Evolutionary conservation across 37 sponge, comb jelly and placozoan species (phyloP).

Genomic region (Halisarca cf. caerulea): DNA sequence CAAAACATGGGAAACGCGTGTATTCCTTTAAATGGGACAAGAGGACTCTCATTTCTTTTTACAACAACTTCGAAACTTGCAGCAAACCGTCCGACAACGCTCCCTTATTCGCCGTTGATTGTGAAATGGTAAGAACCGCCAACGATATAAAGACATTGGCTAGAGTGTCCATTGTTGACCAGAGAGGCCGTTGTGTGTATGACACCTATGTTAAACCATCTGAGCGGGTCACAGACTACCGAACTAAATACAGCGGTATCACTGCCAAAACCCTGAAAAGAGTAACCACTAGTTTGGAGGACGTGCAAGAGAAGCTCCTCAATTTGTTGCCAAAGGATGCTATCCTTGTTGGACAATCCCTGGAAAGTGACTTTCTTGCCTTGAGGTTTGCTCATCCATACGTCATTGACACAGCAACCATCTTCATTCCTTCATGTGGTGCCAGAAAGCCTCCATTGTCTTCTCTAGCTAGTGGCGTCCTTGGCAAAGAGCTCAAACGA

Average conservation of each 20-base stretch:
- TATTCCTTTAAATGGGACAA: not conserved
- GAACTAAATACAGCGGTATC: constrained; percentile 93
- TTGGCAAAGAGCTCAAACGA: constrained; percentile 60
- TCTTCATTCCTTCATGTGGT: constrained; percentile 47
- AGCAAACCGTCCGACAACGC: not conserved
- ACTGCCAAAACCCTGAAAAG: constrained; percentile 59
- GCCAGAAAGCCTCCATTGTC: constrained; percentile 65
- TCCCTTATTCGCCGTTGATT: constrained; percentile 83
- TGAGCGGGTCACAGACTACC: constrained; percentile 77
- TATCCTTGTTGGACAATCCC: constrained; percentile 93
- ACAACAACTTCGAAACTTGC: not conserved
- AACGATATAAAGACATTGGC: constrained; percentile 59
- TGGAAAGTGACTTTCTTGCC: constrained; percentile 95
- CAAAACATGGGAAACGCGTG: not conserved
- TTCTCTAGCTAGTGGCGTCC: constrained; percentile 59
- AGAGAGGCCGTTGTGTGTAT: constrained; percentile 72
- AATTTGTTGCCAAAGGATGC: constrained; percentile 63
- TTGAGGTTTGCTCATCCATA: constrained; percentile 68
- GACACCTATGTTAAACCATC: constrained; percentile 85
- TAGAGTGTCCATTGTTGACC: constrained; percentile 86
- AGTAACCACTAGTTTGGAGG: constrained; percentile 74
- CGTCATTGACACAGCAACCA: constrained; percentile 78
- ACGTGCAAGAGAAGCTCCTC: constrained; percentile 75
- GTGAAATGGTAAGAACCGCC: constrained; percentile 82
- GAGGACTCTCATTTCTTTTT: not conserved